Base-by-base conservation (phyloP, 2,888 invertebrate species). In the Polydrusus cervinus region DNA sequence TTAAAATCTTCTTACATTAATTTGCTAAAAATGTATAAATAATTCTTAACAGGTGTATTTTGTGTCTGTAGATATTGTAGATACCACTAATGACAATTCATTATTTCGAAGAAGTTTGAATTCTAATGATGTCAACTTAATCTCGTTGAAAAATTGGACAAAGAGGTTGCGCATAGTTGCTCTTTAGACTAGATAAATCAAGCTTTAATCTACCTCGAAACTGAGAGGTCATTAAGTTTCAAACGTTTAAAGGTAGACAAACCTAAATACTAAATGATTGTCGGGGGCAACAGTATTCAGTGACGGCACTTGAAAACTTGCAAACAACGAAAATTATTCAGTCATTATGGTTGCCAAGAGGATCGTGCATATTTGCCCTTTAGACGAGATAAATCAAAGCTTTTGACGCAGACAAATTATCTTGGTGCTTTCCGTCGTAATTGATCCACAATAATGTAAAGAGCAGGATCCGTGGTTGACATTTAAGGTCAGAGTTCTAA, bases 311-410 rank as follows among this genome's bases (percentile, higher is more conserved):
- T 65, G 69, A 74, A 74, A 74, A 74, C 74, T 74, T 70, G 70
- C 70, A 74, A 74, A 76, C 72, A 69, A 64, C 69, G 75, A 61
- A 76, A 65, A 72, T 72, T 76, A 72, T 76, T 72, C 76, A 72
- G 76, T 72, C 76, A 71, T 72, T 76, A 76, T 64, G 61, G 40
- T 67, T 43, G 67, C 66, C 64, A 62, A 25, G 68, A 71, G 71
- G 71, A 71, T 75, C 71, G 71, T 61, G 68, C 71, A 75, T 68
- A 75, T 75, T 75, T 71, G 75, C 51, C 71, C 66, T 62, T 34
- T n/a, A 62, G 66, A 38, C 55, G 71, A 71, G 69, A 75, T 75
- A 75, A 75, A 75, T 75, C 71, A 75, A 74, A 71, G 60, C 61
- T 40, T 40, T 68, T 75, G 75, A 75, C 75, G 71, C 62, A 61